Conservation (phyloP, 2,888 invertebrate species). For the Leistus spinibarbis region DNA sequence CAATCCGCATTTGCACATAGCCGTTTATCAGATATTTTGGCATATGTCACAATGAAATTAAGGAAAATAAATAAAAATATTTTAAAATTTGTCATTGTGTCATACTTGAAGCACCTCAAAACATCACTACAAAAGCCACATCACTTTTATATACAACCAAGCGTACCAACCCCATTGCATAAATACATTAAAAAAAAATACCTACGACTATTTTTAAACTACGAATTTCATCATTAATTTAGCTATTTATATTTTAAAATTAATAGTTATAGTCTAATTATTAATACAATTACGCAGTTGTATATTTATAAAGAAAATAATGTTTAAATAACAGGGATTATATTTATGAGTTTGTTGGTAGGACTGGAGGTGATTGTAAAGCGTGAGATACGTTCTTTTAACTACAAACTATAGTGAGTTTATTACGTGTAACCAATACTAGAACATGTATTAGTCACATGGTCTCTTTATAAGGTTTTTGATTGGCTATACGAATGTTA, state of each 20-base stretch:
- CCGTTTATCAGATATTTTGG: constrained; percentile 69
- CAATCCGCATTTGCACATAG: constrained; percentile 74
- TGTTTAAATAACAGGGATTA: no score
- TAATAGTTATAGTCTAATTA: not conserved
- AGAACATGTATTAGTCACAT: not conserved
- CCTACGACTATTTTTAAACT: not conserved
- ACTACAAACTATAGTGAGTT: not conserved
- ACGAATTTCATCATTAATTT: not conserved
- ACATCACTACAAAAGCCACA: constrained; percentile 46
- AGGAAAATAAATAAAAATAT: constrained; percentile 53
- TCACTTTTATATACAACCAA: constrained; percentile 43
- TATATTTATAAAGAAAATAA: no score
- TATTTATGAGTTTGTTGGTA: no score
- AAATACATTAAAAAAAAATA: not conserved
- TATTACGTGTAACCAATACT: not conserved
- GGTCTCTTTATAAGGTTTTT: not conserved
- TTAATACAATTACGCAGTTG: no score
- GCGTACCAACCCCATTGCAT: not conserved
- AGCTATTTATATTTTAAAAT: not conserved
- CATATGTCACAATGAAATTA: constrained; percentile 49
- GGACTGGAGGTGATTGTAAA: no score
- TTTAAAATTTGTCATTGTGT: constrained; percentile 55
- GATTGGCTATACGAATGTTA: not conserved
- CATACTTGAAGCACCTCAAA: constrained; percentile 51
- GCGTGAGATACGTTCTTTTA: no score